These are phyloP conservation scores for Callipepla squamata DNA, from an alignment of 2,113 vertebrate genomes.

Conservation along the genomic window DNA sequence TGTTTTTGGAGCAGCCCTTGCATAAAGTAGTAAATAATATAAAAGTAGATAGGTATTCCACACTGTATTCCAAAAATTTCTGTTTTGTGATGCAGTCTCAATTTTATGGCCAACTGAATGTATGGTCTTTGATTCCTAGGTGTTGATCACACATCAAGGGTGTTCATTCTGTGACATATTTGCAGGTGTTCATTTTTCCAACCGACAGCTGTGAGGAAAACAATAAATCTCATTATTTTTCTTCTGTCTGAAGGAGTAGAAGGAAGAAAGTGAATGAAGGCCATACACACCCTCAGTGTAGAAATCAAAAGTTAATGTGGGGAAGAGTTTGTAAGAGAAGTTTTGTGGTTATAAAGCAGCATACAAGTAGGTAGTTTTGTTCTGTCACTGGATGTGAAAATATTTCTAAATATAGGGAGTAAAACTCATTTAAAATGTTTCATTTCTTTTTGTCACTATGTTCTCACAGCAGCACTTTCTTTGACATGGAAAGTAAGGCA, in stretches of 20 bases:
- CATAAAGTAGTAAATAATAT: neutral
- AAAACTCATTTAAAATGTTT: neutral
- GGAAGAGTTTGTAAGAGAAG: neutral
- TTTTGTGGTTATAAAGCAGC: neutral
- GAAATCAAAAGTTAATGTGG: neutral
- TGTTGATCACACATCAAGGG: neutral
- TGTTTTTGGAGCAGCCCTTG: too few species aligned
- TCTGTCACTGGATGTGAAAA: neutral
- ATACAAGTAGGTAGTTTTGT: neutral
- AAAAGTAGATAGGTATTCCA: neutral
- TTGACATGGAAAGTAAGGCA: neutral
- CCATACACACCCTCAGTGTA: neutral
- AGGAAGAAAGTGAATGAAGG: neutral
- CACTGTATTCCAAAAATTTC: neutral
- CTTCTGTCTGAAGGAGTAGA: neutral
- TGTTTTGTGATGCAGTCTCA: neutral
- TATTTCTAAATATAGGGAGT: neutral
- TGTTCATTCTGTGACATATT: neutral
- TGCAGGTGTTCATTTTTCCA: neutral
- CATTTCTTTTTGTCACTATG: neutral
- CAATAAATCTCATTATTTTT: neutral
- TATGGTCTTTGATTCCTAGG: accelerated
- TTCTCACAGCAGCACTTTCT: neutral
- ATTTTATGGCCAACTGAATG: neutral
- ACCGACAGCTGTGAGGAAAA: neutral